Evolutionary conservation across 2,797 vertebrate species (phyloP).

Genomic region (Catostomus latipinnis): DNA sequence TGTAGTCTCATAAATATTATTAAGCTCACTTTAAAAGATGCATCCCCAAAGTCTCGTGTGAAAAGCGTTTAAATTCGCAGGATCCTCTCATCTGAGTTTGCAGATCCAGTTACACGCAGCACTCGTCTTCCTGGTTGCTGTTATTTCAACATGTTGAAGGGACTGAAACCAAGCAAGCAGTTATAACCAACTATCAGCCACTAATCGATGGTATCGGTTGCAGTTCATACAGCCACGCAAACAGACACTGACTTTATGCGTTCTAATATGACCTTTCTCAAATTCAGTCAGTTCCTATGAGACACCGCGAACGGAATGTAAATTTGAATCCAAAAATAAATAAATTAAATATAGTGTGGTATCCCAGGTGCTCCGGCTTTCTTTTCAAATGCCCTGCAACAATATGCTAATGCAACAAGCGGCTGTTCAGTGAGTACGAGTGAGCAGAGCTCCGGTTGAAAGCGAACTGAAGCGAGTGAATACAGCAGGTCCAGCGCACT

Average conservation of each 20-base stretch:
- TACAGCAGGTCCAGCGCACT: slow-evolving; percentile 32
- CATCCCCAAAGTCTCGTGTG: slow-evolving; percentile 1
- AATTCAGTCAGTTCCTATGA: not conserved
- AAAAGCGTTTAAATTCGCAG: not conserved
- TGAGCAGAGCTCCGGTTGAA: slow-evolving; percentile 15
- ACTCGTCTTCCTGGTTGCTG: slow-evolving; percentile 12
- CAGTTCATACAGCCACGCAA: not conserved
- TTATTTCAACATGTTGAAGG: slow-evolving; percentile 23
- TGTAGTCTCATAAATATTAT: not conserved
- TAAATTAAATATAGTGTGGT: not conserved
- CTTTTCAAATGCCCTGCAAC: slow-evolving; percentile 1
- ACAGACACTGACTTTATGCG: not conserved
- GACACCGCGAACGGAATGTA: not conserved
- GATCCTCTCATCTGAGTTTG: slow-evolving; percentile 26
- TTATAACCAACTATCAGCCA: not conserved
- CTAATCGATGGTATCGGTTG: not conserved
- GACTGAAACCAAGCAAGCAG: not conserved
- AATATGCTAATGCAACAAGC: slow-evolving; percentile 39
- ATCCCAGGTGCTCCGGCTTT: slow-evolving; percentile 1
- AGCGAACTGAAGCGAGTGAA: slow-evolving; percentile 24
- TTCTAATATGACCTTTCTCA: not conserved
- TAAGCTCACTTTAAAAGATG: slow-evolving; percentile 2
- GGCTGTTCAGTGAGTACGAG: slow-evolving; percentile 7
- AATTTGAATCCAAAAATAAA: not conserved
- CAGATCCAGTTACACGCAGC: slow-evolving; percentile 2